A percentile compares a stretch with the other conserved stretches of the same genome.
Conservation (phyloP, 2,888 invertebrate species). For the Reticulitermes lucifugus region DNA sequence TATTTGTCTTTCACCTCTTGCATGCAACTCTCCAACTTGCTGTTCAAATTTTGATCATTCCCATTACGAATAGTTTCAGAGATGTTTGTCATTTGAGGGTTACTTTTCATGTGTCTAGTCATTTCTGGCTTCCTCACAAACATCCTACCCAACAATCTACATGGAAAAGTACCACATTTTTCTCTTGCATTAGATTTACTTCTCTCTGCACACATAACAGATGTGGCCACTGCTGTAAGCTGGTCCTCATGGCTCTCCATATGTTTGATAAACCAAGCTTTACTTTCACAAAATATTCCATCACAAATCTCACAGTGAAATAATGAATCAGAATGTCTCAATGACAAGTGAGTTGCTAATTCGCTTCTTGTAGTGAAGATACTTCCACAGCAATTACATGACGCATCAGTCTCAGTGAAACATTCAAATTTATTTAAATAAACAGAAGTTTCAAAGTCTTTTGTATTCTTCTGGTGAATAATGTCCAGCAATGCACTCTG, state of each 20-base stretch:
- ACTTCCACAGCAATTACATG: constrained; percentile 27
- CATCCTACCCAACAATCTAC: not conserved
- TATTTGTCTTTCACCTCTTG: not conserved
- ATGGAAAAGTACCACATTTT: not conserved
- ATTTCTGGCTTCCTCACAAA: not conserved
- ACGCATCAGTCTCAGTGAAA: not conserved
- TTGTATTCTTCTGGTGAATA: not conserved
- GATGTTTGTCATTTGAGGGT: not conserved
- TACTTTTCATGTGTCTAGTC: not conserved
- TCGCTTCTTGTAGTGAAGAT: constrained; percentile 30
- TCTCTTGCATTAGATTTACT: not conserved
- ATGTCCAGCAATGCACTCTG: not conserved
- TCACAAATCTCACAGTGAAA: constrained; percentile 47
- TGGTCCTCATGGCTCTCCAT: constrained; percentile 13
- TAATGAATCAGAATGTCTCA: constrained; percentile 31
- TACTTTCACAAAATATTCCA: constrained; percentile 37
- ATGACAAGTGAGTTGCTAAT: constrained; percentile 41
- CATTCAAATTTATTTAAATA: not conserved
- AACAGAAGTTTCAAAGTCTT: not conserved
- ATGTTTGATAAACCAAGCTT: constrained; percentile 40
- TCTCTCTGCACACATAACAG: not conserved
- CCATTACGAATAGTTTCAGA: not conserved
- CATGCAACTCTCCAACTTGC: not conserved
- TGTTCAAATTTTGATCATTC: not conserved
- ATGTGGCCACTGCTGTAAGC: not conserved